Conservation (phyloP, 2,888 invertebrate species). For the Achlya flavicornis region DNA sequence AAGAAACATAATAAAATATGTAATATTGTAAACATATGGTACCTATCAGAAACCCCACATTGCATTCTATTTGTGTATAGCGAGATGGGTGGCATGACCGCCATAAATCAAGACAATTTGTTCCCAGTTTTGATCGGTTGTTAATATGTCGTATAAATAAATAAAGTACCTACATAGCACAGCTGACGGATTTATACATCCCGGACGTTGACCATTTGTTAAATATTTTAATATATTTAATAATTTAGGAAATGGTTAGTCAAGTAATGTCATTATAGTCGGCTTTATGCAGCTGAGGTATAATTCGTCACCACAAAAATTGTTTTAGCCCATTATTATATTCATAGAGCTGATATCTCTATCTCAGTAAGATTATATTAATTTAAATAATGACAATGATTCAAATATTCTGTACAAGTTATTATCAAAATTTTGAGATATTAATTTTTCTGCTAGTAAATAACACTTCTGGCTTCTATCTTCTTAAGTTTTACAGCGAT, state of each 20-base stretch:
- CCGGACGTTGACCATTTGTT: constrained; percentile 40
- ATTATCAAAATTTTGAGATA: too few relatives aligned
- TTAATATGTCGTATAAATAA: constrained; percentile 59
- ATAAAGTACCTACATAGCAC: constrained; percentile 19
- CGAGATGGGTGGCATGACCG: constrained; percentile 70
- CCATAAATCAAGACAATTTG: constrained; percentile 75
- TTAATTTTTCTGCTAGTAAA: too few relatives aligned
- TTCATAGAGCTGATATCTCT: too few relatives aligned
- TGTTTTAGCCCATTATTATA: background rate
- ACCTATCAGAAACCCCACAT: constrained; percentile 30
- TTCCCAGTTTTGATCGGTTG: constrained; percentile 63
- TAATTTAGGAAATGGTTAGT: constrained; percentile 22
- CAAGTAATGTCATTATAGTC: constrained; percentile 21
- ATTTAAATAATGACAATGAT: too few relatives aligned
- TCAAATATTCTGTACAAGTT: too few relatives aligned
- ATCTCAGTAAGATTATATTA: too few relatives aligned
- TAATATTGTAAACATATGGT: constrained; percentile 8
- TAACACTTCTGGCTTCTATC: too few relatives aligned
- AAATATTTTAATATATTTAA: constrained; percentile 23
- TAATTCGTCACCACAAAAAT: background rate
- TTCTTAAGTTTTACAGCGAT: too few relatives aligned
- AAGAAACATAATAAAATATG: background rate
- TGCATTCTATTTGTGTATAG: constrained; percentile 63
- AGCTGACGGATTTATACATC: constrained; percentile 35
- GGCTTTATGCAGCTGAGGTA: constrained; percentile 24